Evolutionary conservation across 2,797 vertebrate species (phyloP).

Genomic region (Otus scops): DNA sequence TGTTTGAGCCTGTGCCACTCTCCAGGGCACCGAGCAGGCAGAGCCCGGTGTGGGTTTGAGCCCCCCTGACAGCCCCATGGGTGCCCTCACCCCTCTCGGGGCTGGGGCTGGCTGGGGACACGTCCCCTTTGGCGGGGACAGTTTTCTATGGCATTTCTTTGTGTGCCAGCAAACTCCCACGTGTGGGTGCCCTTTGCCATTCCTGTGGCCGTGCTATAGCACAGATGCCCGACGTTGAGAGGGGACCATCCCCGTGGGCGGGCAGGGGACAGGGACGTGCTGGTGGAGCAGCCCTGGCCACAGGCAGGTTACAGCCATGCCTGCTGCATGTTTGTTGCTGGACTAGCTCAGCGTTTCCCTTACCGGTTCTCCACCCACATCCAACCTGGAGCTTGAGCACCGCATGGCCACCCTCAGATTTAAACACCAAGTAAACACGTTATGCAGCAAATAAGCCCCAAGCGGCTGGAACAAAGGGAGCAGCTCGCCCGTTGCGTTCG

Average conservation of each 20-base stretch:
- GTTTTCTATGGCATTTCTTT: neutral
- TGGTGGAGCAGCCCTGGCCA: neutral
- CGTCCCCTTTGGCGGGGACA: accelerated
- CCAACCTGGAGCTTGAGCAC: accelerated
- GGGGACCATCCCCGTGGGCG: accelerated
- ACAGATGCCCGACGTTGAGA: accelerated
- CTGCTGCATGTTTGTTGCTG: accelerated
- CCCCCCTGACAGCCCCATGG: neutral
- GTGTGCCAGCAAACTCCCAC: neutral
- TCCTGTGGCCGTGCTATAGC: accelerated
- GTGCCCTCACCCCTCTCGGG: neutral
- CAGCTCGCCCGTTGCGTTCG: neutral
- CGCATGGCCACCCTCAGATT: accelerated
- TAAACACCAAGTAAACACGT: neutral
- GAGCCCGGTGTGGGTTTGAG: neutral
- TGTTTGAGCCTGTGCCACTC: neutral
- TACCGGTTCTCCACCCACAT: accelerated
- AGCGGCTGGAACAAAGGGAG: constrained; percentile 12
- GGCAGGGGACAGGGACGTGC: neutral
- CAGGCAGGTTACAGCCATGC: neutral
- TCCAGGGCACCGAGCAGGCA: neutral
- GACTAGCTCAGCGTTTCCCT: neutral
- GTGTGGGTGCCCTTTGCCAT: accelerated
- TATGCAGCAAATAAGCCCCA: accelerated
- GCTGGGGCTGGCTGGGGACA: neutral